Evolutionary conservation across 2,888 invertebrate species (phyloP).

Genomic region (Pheosia tremula): DNA sequence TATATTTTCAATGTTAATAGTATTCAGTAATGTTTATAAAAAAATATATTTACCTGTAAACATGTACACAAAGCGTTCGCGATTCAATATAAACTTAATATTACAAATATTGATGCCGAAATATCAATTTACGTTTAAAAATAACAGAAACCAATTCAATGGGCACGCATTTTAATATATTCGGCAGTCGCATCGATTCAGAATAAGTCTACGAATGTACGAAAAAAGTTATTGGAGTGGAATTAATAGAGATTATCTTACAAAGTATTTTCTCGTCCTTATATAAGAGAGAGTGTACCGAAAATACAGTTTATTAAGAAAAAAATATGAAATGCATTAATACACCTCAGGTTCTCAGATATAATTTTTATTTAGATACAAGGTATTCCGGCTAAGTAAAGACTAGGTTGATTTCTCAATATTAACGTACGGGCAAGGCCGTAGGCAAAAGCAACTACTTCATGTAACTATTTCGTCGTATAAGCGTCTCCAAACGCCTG

Average conservation of each 20-base stretch:
- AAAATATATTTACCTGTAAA: too few relatives aligned
- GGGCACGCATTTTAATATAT: slow-evolving; percentile 12
- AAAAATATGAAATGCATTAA: too few relatives aligned
- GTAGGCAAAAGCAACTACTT: not conserved
- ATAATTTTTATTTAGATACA: too few relatives aligned
- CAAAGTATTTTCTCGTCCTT: too few relatives aligned
- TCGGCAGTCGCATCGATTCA: not conserved
- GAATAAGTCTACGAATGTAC: slow-evolving; percentile 5
- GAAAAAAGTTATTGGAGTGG: slow-evolving; percentile 5
- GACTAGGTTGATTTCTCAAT: too few relatives aligned
- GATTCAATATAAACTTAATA: slow-evolving; percentile 1
- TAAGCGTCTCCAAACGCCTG: not conserved
- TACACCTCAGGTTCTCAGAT: too few relatives aligned
- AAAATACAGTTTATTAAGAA: too few relatives aligned
- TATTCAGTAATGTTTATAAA: too few relatives aligned
- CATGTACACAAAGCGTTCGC: not conserved
- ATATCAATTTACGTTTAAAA: slow-evolving; percentile 19
- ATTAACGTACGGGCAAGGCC: too few relatives aligned
- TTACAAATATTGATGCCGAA: slow-evolving; percentile 14
- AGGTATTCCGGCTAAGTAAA: too few relatives aligned
- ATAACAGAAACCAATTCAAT: slow-evolving; percentile 20
- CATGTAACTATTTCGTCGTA: not conserved
- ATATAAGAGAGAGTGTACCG: too few relatives aligned
- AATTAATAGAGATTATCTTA: not conserved
- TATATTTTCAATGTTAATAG: too few relatives aligned